Base-by-base conservation (phyloP, 1,140 invertebrate species). In the Stegodyphus mimosarum region DNA sequence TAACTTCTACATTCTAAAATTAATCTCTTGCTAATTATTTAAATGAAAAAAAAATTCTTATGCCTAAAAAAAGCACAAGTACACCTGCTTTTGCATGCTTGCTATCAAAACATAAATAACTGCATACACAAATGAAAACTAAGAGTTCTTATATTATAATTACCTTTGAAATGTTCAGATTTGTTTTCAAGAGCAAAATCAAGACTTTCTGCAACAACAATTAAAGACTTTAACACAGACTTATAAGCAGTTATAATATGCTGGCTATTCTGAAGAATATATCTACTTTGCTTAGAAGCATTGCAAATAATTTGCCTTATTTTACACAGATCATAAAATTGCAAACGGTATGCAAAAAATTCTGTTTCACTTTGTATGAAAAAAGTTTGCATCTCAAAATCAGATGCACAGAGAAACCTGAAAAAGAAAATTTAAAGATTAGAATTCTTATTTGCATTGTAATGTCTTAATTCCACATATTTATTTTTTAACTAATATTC, bases 331-430 rank as follows among this genome's bases (percentile, higher is more conserved):
- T 48, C 33, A 71, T 71, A 71, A 71, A 71, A 71, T 15, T 71
- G n/a, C 10, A 71, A 50, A 13, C 69, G 69, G 49, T 71, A 71
- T 50, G 5, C 50, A 71, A 71, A 71, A 13, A 71, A 13, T 71
- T 71, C 69, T 71, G 69, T 71, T 71, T 71, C 69, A 50, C 69
- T 71, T n/a, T 71, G 69, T 49, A 71, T 71, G n/a, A 71, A 71
- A 71, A 71, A 71, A 10, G 3, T 50, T 11, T 51, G 48, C 33
- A 71, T 49, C 10, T 71, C 69, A 10, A 49, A 49, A 49, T 71
- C 69, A 71, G 69, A 48, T 49, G 69, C n/a, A 50, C 69, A 71
- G 5, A 71, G 49, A 13, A 71, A n/a, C 49, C 69, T 71, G 49
- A 71, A 71, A 71, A 71, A 49, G n/a, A 71, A 71, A 49, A 51